These are phyloP conservation scores for Bradypodion pumilum DNA, from an alignment of 2,797 vertebrate species.

Conservation along the genomic window DNA sequence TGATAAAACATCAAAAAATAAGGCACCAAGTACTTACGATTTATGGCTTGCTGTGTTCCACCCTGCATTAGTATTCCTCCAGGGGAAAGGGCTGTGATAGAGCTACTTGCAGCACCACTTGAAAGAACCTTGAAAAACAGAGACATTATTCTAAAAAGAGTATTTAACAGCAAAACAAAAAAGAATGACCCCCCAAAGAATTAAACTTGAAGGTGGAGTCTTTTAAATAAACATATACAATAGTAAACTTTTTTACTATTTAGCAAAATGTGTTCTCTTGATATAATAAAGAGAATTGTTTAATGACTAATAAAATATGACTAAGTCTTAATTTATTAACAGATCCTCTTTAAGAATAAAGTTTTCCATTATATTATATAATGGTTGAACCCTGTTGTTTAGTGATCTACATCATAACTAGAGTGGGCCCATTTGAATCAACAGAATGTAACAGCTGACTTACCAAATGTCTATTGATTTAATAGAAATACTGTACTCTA, in stretches of 20 bases:
- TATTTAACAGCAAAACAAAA: neutral
- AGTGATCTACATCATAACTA: no score
- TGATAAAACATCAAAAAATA: neutral
- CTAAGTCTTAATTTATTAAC: neutral
- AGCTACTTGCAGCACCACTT: slow-evolving; percentile 86
- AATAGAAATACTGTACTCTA: no score
- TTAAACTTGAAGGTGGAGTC: neutral
- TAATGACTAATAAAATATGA: neutral
- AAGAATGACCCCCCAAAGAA: neutral
- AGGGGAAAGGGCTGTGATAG: slow-evolving; percentile 91
- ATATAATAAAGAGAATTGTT: neutral
- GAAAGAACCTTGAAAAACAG: slow-evolving; percentile 87
- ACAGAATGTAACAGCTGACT: no score
- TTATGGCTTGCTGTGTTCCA: slow-evolving; percentile 92
- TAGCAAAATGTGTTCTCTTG: neutral
- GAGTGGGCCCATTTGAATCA: no score
- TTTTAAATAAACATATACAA: neutral
- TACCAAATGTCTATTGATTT: no score
- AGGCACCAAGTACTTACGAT: slow-evolving; percentile 82
- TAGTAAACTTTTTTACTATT: neutral
- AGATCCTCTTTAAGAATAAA: neutral
- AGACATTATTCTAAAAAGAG: neutral
- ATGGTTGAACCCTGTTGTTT: no score
- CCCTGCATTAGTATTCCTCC: slow-evolving; percentile 95
- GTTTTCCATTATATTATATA: no score